Base-by-base conservation (phyloP, 2,797 vertebrate species). In the Coregonus sp. region DNA sequence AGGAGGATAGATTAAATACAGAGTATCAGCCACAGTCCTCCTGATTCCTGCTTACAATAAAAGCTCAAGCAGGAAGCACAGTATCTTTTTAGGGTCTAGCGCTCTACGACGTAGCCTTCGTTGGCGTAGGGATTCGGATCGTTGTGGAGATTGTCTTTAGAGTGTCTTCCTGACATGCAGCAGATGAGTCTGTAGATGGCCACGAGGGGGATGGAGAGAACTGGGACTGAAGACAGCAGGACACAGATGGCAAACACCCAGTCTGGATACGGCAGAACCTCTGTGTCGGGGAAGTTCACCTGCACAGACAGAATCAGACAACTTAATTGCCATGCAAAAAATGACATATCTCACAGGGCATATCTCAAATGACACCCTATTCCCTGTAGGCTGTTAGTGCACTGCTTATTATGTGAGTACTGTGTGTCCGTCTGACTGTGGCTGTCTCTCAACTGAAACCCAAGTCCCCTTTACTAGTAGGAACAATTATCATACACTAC, bases 221-320 rank as follows among this genome's bases (percentile, higher is more conserved):
- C 85, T 0, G 97, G 96, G 3, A 96, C 2, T 0, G 74, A 35
- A 31, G 84, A 88, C 71, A 99, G 85, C 37, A 97, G 80, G 78
- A 92, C 63, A 56, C 96, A 96, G 61, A 92, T 86, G 68, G 80
- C 86, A 52, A 92, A 93, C 54, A 95, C 95, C 96, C 96, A 98
- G 35, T 76, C 81, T 0, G 96, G 96, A 78, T 97, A 97, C 0
- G 73, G 2, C 85, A 92, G 93, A 37, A 74, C 4, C 40, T 97
- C 91, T 7, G 87, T 86, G 52, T 79, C 3, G 0, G 98, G 97
- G 77, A 98, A 98, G 0, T 54, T 0, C 35, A 85, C 89, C 97
- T 99, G 50, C 50, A 78, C 61, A 86, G n/a, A 76, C 18, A 20
- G 56, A 59, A 47, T 59, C 56, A 59, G n/a, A 59, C 11, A 47